A percentile compares a stretch with the other conserved stretches of the same genome.
Evolutionary conservation across 2,113 vertebrate species (phyloP).

Genomic region (Connochaetes taurinus): DNA sequence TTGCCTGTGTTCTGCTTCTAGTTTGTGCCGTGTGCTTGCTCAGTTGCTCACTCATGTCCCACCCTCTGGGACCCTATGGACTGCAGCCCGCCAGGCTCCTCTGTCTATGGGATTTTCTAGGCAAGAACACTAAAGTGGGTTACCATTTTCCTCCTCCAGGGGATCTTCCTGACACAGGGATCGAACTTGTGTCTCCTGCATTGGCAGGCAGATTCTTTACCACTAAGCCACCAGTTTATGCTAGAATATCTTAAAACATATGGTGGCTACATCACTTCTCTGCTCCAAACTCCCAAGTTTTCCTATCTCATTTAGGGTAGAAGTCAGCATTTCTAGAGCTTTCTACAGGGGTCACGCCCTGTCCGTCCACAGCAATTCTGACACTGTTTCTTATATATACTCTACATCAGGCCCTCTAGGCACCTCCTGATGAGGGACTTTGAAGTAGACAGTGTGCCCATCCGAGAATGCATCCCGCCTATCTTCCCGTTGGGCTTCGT

Average conservation of each 20-base stretch:
- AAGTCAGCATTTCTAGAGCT: neutral
- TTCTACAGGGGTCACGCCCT: neutral
- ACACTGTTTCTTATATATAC: neutral
- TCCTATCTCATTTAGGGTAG: neutral
- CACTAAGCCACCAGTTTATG: neutral
- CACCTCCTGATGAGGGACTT: neutral
- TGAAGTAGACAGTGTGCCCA: neutral
- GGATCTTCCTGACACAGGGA: neutral
- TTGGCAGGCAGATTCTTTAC: neutral
- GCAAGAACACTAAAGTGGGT: neutral
- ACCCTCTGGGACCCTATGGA: neutral
- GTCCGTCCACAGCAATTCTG: neutral
- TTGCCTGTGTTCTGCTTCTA: neutral
- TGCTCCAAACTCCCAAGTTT: neutral
- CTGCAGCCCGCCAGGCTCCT: neutral
- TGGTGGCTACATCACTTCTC: neutral
- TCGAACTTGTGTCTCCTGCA: neutral
- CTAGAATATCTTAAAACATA: neutral
- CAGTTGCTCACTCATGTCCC: neutral
- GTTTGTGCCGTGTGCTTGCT: accelerated
- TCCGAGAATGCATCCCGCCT: accelerated
- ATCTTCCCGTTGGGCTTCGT: accelerated
- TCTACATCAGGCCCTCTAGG: neutral
- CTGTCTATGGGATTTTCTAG: neutral
- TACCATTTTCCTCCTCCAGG: neutral